Percentiles rank a stretch among this genome's conserved stretches.
These are phyloP conservation scores for Melanotaenia maccullochi DNA, from an alignment of 2,797 vertebrate genomes.

Conservation along the genomic window DNA sequence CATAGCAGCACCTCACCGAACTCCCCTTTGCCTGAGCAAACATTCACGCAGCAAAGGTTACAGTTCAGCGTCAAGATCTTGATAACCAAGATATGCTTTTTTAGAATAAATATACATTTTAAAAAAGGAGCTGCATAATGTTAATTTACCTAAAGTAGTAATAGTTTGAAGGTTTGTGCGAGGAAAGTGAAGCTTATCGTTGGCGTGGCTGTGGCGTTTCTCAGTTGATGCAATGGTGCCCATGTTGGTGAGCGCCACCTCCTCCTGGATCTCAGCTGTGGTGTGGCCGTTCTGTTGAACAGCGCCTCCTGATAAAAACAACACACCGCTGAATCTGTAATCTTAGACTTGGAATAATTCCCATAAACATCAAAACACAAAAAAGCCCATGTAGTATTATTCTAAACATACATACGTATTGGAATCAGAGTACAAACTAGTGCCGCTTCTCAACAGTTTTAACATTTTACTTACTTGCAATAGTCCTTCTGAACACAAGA, in stretches of 20 bases:
- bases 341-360: neutral
- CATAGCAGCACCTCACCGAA: constrained; percentile 97
- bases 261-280: constrained; percentile 94
- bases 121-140: fast-evolving
- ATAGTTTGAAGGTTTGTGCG: constrained; percentile 92
- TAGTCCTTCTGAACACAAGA: constrained; percentile 45
- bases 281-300: constrained; percentile 93
- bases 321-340: constrained; percentile 28
- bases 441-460: too few species aligned
- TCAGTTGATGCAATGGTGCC: constrained; percentile 83
- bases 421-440: neutral
- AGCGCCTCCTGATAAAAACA: constrained; percentile 81
- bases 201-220: constrained; percentile 89
- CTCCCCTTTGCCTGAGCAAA: constrained; percentile 89
- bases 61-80: neutral
- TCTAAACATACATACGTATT: neutral
- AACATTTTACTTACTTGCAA: constrained; percentile 13
- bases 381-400: neutral
- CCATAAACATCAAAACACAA: neutral
- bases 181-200: constrained; percentile 91
- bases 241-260: constrained; percentile 91
- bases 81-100: neutral
- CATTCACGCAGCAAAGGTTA: constrained; percentile 20
- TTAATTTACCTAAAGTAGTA: constrained; percentile 89
- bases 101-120: neutral